Conservation (phyloP, 2,888 invertebrate genomes). For the Hydraecia micacea region DNA sequence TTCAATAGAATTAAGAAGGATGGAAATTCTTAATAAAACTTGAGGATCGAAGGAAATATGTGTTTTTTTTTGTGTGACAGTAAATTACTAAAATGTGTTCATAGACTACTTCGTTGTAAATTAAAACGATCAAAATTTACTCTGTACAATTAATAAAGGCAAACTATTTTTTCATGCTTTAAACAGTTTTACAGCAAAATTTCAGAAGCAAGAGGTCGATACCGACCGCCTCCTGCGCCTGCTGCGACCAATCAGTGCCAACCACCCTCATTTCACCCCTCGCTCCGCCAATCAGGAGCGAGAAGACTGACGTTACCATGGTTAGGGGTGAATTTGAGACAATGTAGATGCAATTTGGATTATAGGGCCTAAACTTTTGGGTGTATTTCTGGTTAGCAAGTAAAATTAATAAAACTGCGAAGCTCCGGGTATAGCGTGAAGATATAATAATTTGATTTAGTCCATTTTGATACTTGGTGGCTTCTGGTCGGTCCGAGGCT, state of each 20-base stretch:
- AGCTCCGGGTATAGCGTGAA: conserved; percentile 71
- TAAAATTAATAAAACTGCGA: conserved; percentile 79
- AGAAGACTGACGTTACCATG: conserved; percentile 82
- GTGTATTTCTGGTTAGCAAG: conserved; percentile 56
- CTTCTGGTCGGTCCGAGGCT: conserved; percentile 59
- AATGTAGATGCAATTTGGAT: conserved; percentile 39
- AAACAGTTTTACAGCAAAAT: conserved; percentile 58
- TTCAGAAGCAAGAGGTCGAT: conserved; percentile 76
- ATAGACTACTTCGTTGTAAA: not conserved
- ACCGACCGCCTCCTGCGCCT: conserved; percentile 80
- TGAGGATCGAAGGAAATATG: not conserved
- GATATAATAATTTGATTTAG: conserved; percentile 85
- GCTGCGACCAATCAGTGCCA: conserved; percentile 81
- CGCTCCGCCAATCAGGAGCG: conserved; percentile 76
- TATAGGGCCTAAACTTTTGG: conserved; percentile 46
- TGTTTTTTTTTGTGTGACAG: not conserved
- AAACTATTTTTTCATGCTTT: conserved; percentile 44
- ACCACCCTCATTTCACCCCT: conserved; percentile 78
- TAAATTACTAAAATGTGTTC: not conserved
- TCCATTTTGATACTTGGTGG: conserved; percentile 71
- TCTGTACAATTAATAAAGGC: not conserved
- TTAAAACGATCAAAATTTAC: conserved; percentile 10
- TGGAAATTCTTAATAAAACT: not conserved
- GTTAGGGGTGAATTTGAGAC: conserved; percentile 72
- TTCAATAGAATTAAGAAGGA: not conserved